A percentile compares a stretch with the other conserved stretches of the same genome.
Conservation (phyloP, 2,113 vertebrate genomes). For the Garra rufa region DNA sequence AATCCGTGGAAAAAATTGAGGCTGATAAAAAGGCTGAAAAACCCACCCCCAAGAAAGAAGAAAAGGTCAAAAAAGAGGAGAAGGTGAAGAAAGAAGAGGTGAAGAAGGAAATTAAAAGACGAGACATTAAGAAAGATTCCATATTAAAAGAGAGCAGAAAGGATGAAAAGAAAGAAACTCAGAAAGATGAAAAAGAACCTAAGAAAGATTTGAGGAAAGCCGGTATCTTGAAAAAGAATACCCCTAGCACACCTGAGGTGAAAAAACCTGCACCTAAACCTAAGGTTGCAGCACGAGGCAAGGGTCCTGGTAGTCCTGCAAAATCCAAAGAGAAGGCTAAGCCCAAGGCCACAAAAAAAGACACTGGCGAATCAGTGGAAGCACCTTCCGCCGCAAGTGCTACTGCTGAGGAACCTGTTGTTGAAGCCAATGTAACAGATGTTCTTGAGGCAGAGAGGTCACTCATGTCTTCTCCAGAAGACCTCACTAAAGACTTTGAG, state of each 20-base stretch:
- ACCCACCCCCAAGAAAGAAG: conserved; percentile 74
- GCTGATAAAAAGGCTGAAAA: conserved; percentile 85
- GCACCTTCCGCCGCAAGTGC: conserved; percentile 60
- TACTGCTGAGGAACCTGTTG: conserved; percentile 45
- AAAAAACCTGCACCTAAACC: conserved; percentile 85
- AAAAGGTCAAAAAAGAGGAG: conserved; percentile 85
- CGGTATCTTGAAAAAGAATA: conserved; percentile 82
- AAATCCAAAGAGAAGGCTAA: conserved; percentile 90
- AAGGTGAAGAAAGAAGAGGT: conserved; percentile 85
- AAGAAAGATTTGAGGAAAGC: conserved; percentile 80
- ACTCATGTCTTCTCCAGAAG: conserved; percentile 94
- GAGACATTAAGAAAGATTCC: conserved; percentile 80
- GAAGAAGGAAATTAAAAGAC: conserved; percentile 83
- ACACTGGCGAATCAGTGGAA: conserved; percentile 73
- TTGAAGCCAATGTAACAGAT: conserved; percentile 58
- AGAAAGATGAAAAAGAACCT: conserved; percentile 77
- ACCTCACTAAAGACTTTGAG: conserved; percentile 96
- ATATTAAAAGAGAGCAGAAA: conserved; percentile 84
- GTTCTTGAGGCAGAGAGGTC: conserved; percentile 85
- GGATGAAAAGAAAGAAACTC: conserved; percentile 87
- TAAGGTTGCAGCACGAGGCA: conserved; percentile 89
- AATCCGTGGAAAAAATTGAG: conserved; percentile 86
- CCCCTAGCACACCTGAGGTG: conserved; percentile 70
- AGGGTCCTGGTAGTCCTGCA: conserved; percentile 73
- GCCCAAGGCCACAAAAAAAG: conserved; percentile 84